Conservation (phyloP, 2,113 vertebrate genomes). For the Nansenia antarctica region DNA sequence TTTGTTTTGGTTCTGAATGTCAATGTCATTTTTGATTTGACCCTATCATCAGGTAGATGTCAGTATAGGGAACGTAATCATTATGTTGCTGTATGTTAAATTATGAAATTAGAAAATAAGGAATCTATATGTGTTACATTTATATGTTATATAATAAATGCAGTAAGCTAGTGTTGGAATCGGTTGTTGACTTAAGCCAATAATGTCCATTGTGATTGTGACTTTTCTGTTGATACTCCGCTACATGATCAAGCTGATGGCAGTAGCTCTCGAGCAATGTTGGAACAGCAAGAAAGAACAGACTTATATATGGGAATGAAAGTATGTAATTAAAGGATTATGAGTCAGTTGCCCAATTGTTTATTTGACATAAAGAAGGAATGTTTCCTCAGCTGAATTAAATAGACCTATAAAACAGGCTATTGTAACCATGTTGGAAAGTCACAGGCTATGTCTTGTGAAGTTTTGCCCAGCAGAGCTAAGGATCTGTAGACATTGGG, state of each 20-base stretch:
- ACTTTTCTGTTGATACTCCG: constrained; percentile 18
- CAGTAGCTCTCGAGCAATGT: constrained; percentile 35
- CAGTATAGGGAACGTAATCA: constrained; percentile 2
- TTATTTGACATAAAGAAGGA: neutral
- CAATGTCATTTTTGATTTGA: constrained; percentile 1
- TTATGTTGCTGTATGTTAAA: constrained; percentile 57
- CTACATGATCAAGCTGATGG: neutral
- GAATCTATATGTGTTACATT: constrained; percentile 53
- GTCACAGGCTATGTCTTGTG: neutral
- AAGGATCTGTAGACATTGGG: neutral
- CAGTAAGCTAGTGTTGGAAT: constrained; percentile 23
- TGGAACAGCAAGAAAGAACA: constrained; percentile 22
- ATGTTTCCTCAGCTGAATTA: neutral
- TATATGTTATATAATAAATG: constrained; percentile 38
- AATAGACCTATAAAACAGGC: neutral
- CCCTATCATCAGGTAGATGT: neutral
- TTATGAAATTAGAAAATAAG: constrained; percentile 61
- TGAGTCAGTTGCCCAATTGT: constrained; percentile 31
- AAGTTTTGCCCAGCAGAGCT: neutral
- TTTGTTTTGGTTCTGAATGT: constrained; percentile 24
- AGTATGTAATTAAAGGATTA: constrained; percentile 60
- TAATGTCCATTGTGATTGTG: neutral
- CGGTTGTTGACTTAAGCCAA: neutral
- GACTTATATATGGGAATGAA: constrained; percentile 17
- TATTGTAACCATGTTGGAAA: neutral